Evolutionary conservation across 2,113 vertebrate genomes (phyloP).

Genomic region (Thermophis baileyi): DNA sequence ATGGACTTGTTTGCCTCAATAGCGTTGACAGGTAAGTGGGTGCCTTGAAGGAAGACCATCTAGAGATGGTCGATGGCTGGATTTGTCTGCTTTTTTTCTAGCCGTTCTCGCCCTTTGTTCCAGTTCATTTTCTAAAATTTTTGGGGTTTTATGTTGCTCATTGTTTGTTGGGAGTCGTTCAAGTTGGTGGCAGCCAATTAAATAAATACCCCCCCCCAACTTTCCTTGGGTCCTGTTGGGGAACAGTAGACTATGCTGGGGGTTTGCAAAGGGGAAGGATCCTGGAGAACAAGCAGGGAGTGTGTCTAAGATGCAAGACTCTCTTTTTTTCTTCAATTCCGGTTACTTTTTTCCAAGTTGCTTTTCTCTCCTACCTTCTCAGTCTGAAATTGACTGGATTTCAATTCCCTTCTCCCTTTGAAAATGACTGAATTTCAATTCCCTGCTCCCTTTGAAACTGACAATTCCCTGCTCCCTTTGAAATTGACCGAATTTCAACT

Average conservation of each 20-base stretch:
- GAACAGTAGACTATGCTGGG: not conserved
- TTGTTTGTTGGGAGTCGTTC: not conserved
- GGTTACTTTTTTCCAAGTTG: not conserved
- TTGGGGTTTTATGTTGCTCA: not conserved
- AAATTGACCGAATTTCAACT: too few species aligned
- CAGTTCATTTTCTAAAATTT: not conserved
- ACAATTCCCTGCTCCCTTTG: too few species aligned
- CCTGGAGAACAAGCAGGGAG: not conserved
- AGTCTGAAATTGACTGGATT: not conserved
- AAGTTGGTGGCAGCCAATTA: not conserved
- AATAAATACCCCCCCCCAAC: not conserved
- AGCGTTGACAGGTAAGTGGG: slow-evolving; percentile 62
- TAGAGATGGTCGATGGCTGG: not conserved
- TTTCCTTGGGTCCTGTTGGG: not conserved
- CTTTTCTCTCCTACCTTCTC: not conserved
- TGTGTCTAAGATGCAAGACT: not conserved
- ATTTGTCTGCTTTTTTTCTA: not conserved
- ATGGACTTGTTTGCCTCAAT: slow-evolving; percentile 57
- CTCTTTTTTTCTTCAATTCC: not conserved
- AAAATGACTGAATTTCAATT: too few species aligned
- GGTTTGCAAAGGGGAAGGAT: not conserved
- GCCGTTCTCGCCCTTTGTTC: not conserved
- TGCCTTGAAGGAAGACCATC: not conserved
- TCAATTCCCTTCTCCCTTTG: not conserved
- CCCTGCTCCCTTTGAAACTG: too few species aligned